Evolutionary conservation across 2,113 vertebrate species (phyloP), one percentile per base, ranked within the genome.

Genomic region (Pterophyllum scalare): DNA sequence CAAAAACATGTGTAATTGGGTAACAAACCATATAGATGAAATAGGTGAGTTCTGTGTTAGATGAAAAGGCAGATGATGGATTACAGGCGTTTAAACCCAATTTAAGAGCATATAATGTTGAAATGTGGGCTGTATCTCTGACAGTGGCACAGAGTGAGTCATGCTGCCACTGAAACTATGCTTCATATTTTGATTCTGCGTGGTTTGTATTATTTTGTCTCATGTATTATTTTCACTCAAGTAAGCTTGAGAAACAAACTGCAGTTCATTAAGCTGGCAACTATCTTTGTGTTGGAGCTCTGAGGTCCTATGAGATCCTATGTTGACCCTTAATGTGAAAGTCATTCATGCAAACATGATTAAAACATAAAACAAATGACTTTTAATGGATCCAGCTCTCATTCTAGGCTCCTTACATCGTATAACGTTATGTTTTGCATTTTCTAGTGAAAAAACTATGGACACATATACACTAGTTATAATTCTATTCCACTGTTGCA

Each of bases 121-220:
- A 19, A 15, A 14, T 33, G 11, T 75, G 5, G 46, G 59, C 58
- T 17, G 35, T 7, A 46, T 22, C 31, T 82, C 81, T 57, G 81
- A 61, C 28, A 31, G 14, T 17, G 22, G 40, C 35, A 28, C 13
- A 52, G 43, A 89, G 58, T 33, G 19, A 87, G 15, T 64, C 43
- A 7, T 59, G 7, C 72, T 33, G 61, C 33, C 62, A 3, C 28
- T 54, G 59, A 59, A 67, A 72, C 33, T 9, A 40, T 49, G 65
- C 38, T 61, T 84, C 9, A 61, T 64, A 26, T 80, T 31, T 82
- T 12, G 28, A 74, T 79, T 86, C 49, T 79, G 64, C 17, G 65
- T n/a, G 10, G 43, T 59, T 79, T 46, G 54, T 20, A 57, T 52
- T 76, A 70, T 46, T 70, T 65, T 35, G 24, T 14, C 49, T 64